A percentile compares a stretch with the other conserved stretches of the same genome.
Evolutionary conservation across 2,797 vertebrate species (phyloP).

Genomic region (Enteromius treurensis): DNA sequence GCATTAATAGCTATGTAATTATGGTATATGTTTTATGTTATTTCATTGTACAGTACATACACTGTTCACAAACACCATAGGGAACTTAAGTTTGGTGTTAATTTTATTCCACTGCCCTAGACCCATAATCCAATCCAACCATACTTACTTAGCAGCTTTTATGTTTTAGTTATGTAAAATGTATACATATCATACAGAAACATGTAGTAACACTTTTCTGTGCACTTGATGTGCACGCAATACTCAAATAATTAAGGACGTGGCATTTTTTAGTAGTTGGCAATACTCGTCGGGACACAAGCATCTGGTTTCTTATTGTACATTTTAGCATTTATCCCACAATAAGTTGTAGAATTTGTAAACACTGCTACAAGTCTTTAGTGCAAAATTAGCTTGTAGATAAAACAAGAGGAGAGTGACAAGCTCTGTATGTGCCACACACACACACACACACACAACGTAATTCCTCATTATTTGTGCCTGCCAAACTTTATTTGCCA

Average conservation of each 20-base stretch:
- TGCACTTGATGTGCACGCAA: constrained; percentile 46
- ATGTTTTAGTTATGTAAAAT: constrained; percentile 57
- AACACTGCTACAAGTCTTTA: constrained; percentile 44
- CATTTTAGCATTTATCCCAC: constrained; percentile 50
- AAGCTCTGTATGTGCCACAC: constrained; percentile 42
- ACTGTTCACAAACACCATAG: constrained; percentile 59
- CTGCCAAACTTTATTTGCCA: constrained; percentile 42
- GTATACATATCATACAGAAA: constrained; percentile 53
- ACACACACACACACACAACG: constrained; percentile 33
- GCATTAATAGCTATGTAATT: constrained; percentile 64
- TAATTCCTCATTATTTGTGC: constrained; percentile 45
- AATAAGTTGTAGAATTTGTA: constrained; percentile 53
- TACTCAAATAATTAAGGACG: constrained; percentile 45
- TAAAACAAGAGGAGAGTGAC: constrained; percentile 30
- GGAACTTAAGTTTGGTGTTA: constrained; percentile 56
- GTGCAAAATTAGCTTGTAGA: constrained; percentile 40
- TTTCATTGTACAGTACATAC: constrained; percentile 56
- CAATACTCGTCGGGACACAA: constrained; percentile 46
- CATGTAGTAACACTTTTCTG: constrained; percentile 47
- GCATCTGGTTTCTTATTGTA: constrained; percentile 47
- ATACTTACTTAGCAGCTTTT: constrained; percentile 41
- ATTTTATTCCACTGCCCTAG: constrained; percentile 52
- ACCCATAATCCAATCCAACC: constrained; percentile 38
- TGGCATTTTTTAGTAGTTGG: constrained; percentile 55
- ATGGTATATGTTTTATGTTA: constrained; percentile 54